Conservation (phyloP, 2,888 invertebrate genomes). For the Pristionchus entomophagus region DNA sequence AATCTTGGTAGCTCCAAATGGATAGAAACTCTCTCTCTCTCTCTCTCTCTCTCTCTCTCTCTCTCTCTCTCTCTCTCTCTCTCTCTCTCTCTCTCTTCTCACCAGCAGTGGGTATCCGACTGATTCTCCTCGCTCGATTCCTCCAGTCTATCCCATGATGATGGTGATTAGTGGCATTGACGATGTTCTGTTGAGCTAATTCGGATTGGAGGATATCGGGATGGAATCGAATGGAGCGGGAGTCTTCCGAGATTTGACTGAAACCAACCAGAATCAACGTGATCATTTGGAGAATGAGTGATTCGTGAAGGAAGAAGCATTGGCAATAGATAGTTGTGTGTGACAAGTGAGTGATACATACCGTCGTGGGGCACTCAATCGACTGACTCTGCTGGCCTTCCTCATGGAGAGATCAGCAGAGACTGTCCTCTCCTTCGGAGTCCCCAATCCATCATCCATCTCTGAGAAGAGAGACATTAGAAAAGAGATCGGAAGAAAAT, state of each 20-base stretch:
- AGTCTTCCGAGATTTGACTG: constrained; percentile 63
- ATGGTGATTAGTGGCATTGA: background rate
- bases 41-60: too few relatives aligned
- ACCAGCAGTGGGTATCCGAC: constrained; percentile 44
- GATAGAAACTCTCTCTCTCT: too few relatives aligned
- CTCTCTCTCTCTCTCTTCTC: background rate
- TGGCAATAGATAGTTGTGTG: background rate
- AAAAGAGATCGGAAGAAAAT: background rate
- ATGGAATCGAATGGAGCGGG: constrained; percentile 61
- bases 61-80: too few relatives aligned
- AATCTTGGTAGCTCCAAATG: too few relatives aligned
- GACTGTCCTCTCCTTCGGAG: constrained; percentile 48
- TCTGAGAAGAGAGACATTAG: background rate
- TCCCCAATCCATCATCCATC: constrained; percentile 28
- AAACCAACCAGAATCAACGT: background rate
- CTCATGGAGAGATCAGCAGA: constrained; percentile 50
- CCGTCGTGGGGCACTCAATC: background rate
- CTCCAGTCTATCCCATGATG: constrained; percentile 17
- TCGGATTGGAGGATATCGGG: background rate
- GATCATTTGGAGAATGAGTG: background rate
- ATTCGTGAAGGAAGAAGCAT: background rate
- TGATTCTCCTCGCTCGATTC: constrained; percentile 43
- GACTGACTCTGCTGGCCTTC: background rate
- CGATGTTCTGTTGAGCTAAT: background rate
- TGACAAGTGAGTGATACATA: background rate